Evolutionary conservation across 2,888 invertebrate species (phyloP), one percentile per base, ranked within the genome.

Genomic region (Ferrisia virgata): DNA sequence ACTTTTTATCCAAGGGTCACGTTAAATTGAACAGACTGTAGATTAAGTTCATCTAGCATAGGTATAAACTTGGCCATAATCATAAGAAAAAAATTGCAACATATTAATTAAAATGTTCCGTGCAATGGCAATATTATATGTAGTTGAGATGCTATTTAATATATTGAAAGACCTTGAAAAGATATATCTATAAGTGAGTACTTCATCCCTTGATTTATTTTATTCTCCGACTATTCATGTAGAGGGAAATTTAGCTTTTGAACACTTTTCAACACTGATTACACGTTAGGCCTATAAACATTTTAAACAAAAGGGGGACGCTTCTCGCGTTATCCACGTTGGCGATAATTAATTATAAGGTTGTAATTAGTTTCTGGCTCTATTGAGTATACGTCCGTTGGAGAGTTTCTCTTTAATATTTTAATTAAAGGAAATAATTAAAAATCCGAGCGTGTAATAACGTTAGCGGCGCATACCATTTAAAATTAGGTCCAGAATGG

Each of bases 361-460:
- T 81, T 81, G 81, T 81, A 81, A 81, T 81, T 81, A 81, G 81
- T 81, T 81, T 81, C 81, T 53, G 81, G 81, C 81, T 81, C 81
- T 81, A 81, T 81, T 81, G 81, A 64, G 81, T 81, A 58, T 81
- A 36, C 81, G 81, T 81, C 81, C 53, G 81, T 81, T 81, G 81
- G 81, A 81, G 81, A 81, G 81, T 81, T 81, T 81, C 81, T 81
- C 81, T 81, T 81, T 81, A 81, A 81, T 81, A 81, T 81, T 81
- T 81, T 81, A 81, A 81, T 81, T 81, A 81, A 81, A 81, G 81
- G 81, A 81, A 81, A 81, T 81, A 81, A 81, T 81, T 81, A 81
- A 81, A 81, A 81, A 81, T 81, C 81, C 81, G 81, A 81, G 81
- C 81, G 81, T 81, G 81, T 81, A 81, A 81, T 81, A 81, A 81